These are phyloP conservation scores for Staurois parvus DNA, from an alignment of 2,797 vertebrate species.

Conservation along the genomic window DNA sequence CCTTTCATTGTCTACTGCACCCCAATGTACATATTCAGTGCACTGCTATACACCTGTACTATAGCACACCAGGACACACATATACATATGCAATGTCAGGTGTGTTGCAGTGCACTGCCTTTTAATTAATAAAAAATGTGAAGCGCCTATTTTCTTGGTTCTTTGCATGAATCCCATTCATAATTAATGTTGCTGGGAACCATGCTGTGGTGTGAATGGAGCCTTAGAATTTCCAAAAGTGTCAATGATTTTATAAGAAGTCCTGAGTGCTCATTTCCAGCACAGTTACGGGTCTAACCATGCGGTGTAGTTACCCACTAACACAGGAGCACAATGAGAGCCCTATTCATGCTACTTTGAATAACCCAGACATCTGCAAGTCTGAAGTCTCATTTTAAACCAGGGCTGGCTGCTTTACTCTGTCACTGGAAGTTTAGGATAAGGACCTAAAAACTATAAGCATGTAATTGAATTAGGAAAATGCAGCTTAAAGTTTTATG, in stretches of 20 bases:
- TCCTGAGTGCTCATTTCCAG: neutral
- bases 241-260: neutral
- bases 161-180: too few species aligned
- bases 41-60: too few species aligned
- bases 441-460: conserved; percentile 53
- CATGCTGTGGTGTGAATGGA: too few species aligned
- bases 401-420: conserved; percentile 23
- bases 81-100: too few species aligned
- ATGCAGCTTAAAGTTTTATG: conserved; percentile 63
- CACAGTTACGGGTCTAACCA: neutral
- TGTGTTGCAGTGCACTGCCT: too few species aligned
- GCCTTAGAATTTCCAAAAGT: neutral
- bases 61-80: too few species aligned
- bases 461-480: conserved; percentile 63
- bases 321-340: neutral
- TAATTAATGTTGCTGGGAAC: too few species aligned
- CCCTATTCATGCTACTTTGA: neutral
- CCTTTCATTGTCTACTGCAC: too few species aligned
- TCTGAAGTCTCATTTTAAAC: conserved; percentile 14
- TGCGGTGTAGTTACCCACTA: neutral
- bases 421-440: conserved; percentile 45
- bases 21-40: too few species aligned
- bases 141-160: too few species aligned
- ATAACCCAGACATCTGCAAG: conserved; percentile 5
- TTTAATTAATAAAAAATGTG: too few species aligned